Base-by-base conservation (phyloP, 2,797 vertebrate genomes). In the Rhabdophis nuchalis region DNA sequence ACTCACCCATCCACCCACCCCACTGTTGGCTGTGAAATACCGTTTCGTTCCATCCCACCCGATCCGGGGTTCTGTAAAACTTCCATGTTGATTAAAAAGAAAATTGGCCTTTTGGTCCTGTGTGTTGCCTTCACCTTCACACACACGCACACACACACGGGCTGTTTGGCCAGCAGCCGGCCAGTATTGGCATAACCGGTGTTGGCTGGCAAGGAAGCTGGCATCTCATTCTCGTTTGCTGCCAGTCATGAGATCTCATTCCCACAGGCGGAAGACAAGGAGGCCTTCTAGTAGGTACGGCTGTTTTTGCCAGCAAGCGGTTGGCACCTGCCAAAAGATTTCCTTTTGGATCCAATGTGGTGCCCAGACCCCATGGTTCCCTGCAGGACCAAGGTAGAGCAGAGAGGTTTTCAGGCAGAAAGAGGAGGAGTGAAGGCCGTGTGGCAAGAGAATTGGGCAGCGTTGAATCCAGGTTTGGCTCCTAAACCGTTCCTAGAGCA, bases 21-120 rank as follows among this genome's bases (percentile, higher is more conserved):
- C 46, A 46, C 61, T n/a, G 16, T 54, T 89, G 72, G 64, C 93
- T 89, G 92, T 92, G 90, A 89, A 56, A 60, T 58, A 36, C 0
- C 4, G 54, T 91, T 91, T 89, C 32, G 7, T 94, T 60, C 0
- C 88, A 32, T 0, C 0, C 53, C 85, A 16, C 88, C 52, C 20
- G 68, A 5, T 87, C 89, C 82, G 27, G 8, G 60, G 14, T 4
- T 54, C 88, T 77, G 85, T 64, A 46, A 82, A 61, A 61, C n/a
- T 86, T 36, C 16, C 13, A 8, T 90, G 61, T 60, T 60, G n/a
- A 12, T 85, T 92, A 89, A 91, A 82, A 87, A 85, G 0, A 3
- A 56, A 85, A 29, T 32, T 6, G 32, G 12, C 52, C 20, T 25
- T 85, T 86, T n/a, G 3, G 2, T 18, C 1, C 3, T 5, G 0